phyloP scores from a whole-genome alignment of 2,113 vertebrate species.

The Callopanchax toddi region DNA sequence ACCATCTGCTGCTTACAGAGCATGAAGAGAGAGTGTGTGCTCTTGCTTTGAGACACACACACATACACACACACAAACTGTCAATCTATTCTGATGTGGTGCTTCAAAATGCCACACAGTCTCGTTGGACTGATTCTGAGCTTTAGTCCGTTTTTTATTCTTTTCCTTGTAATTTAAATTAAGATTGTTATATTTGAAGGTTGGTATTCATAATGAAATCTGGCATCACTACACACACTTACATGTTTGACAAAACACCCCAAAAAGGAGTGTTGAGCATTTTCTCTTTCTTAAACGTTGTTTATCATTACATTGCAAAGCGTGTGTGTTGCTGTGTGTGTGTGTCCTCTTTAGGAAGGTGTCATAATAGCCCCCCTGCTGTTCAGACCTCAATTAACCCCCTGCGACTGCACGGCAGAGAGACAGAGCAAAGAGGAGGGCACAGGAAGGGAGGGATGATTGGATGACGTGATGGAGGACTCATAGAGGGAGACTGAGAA shows the following conservation, averaged over 20 bases:
- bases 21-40: constrained; percentile 22
- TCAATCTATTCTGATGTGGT: too few species aligned
- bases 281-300: constrained; percentile 4
- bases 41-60: constrained; percentile 25
- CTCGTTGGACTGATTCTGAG: constrained; percentile 63
- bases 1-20: constrained; percentile 70
- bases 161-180: constrained; percentile 45
- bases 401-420: constrained; percentile 63
- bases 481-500: constrained; percentile 45
- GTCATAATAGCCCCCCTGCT: constrained; percentile 69
- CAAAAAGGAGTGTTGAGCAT: constrained; percentile 1
- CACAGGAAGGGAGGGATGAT: constrained; percentile 33
- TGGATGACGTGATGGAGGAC: constrained; percentile 35
- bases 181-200: constrained; percentile 48
- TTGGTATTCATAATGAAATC: constrained; percentile 65
- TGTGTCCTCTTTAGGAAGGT: constrained; percentile 55
- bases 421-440: constrained; percentile 27
- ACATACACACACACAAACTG: too few species aligned
- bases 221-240: constrained; percentile 55
- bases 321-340: constrained; percentile 13
- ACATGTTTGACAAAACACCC: constrained; percentile 17
- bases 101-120: constrained; percentile 40
- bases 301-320: not conserved
- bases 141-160: constrained; percentile 63
- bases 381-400: constrained; percentile 76